phyloP scores from a whole-genome alignment of 2,888 invertebrate species.

The Gari tellinella region DNA sequence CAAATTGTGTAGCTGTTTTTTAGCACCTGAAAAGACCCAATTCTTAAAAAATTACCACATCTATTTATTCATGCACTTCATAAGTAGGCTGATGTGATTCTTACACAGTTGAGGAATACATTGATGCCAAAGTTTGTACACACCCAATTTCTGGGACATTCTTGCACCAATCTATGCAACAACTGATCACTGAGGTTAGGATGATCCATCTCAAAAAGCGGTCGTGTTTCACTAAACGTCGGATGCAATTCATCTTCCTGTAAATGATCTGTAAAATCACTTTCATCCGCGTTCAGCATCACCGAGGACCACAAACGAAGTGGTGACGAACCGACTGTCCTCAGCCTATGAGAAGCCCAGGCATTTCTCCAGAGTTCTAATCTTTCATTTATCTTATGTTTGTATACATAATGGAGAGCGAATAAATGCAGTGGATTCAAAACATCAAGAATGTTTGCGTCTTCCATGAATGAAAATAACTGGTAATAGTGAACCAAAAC shows the following conservation, averaged over 20 bases:
- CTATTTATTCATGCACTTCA: too few relatives aligned
- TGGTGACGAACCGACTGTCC: slow-evolving; percentile 12
- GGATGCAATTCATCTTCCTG: neutral
- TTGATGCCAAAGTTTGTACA: slow-evolving; percentile 11
- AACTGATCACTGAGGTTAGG: slow-evolving; percentile 4
- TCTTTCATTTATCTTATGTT: slow-evolving; percentile 10
- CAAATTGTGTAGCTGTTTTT: too few relatives aligned
- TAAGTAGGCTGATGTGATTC: neutral
- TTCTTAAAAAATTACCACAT: too few relatives aligned
- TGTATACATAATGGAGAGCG: slow-evolving; percentile 32
- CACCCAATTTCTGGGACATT: slow-evolving; percentile 8
- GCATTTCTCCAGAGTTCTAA: slow-evolving; percentile 7
- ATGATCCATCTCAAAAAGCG: neutral
- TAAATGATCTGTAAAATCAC: neutral
- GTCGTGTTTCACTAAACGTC: neutral
- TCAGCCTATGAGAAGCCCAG: slow-evolving; percentile 14
- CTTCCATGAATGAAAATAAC: slow-evolving; percentile 36
- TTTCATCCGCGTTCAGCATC: slow-evolving; percentile 1
- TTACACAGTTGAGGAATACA: neutral
- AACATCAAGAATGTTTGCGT: slow-evolving; percentile 12
- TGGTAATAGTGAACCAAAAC: slow-evolving; percentile 10
- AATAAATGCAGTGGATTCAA: slow-evolving; percentile 15
- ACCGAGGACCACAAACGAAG: slow-evolving; percentile 1
- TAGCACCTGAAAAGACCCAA: too few relatives aligned
- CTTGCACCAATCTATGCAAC: neutral